Conservation (phyloP, 2,888 invertebrate genomes). For the Helicoverpa assulta region DNA sequence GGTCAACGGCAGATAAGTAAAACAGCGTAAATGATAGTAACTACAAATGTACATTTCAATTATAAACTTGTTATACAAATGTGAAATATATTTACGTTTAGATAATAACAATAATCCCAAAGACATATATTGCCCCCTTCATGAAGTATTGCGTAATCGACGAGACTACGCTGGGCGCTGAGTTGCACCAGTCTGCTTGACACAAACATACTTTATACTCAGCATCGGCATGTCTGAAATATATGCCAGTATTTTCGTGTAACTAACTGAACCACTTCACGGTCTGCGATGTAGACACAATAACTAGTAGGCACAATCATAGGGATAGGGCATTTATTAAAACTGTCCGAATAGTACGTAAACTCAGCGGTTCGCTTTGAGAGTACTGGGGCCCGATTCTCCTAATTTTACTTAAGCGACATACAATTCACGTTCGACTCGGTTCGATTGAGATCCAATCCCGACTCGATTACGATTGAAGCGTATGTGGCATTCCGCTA, state of each 20-base stretch:
- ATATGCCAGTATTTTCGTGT: conserved; percentile 1
- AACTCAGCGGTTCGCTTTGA: no score
- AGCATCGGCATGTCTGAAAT: conserved; percentile 79
- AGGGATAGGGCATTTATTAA: no score
- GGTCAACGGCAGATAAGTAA: conserved; percentile 56
- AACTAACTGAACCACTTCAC: not conserved
- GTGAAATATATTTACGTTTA: conserved; percentile 24
- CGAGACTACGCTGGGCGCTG: conserved; percentile 53
- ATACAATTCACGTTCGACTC: no score
- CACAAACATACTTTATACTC: conserved; percentile 84
- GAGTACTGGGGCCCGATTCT: no score
- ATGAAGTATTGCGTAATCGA: conserved; percentile 40
- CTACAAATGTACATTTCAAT: conserved; percentile 34
- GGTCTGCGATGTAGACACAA: no score
- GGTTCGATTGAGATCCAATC: no score
- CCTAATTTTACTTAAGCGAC: no score
- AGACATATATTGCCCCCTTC: conserved; percentile 30
- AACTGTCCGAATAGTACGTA: no score
- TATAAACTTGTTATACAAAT: conserved; percentile 32
- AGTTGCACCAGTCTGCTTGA: conserved; percentile 84
- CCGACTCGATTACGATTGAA: no score
- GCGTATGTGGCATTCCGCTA: no score
- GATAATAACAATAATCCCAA: conserved; percentile 30
- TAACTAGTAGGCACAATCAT: no score
- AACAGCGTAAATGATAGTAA: conserved; percentile 46